Evolutionary conservation across 2,888 invertebrate species (phyloP), one percentile per base, ranked within the genome.

Genomic region (Lycia hirtaria): DNA sequence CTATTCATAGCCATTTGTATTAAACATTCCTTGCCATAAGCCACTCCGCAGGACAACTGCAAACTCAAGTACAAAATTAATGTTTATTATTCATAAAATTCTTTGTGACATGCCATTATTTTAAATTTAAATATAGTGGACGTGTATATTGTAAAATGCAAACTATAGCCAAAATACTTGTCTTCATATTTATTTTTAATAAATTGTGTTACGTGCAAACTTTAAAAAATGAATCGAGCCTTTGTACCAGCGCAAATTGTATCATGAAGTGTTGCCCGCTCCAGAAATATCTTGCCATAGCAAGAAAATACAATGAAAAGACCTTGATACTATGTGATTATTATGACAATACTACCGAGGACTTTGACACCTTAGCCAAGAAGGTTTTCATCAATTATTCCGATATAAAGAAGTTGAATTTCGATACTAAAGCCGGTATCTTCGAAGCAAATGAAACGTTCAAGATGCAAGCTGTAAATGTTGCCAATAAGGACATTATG

Each of bases 221-320:
- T 9, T 41, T 26, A 17, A 1, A 17, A 5, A 17, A 17, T 15
- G 14, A 10, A 41, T 10, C 26, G 1, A 26, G 14, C 10, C 24
- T 41, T 6, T 41, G 41, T 4, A 26, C n/a, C 0, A 15, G 4
- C 5, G 26, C 1, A 0, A 26, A 32, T 12, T 51, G 55, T 7
- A 48, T 48, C 7, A 56, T 51, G 43, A 47, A 51, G 20, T 56
- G 50, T 22, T 56, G 56, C 12, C 44, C 44, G 0, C 1, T 22
- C 1, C 43, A 30, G 4, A 43, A 43, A 30, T 19, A 49, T 22
- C 0, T 56, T 4, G 17, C 10, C 1, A 12, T 15, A 0, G 1
- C 3, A n/a, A 35, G 26, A 3, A 20, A 2, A 9, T 20, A 10
- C 41, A n/a, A 28, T n/a, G n/a, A n/a, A n/a, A n/a, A n/a, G n/a